A percentile compares a stretch with the other conserved stretches of the same genome.
phyloP scores from a whole-genome alignment of 2,797 vertebrate genomes.

The Lophius americanus region DNA sequence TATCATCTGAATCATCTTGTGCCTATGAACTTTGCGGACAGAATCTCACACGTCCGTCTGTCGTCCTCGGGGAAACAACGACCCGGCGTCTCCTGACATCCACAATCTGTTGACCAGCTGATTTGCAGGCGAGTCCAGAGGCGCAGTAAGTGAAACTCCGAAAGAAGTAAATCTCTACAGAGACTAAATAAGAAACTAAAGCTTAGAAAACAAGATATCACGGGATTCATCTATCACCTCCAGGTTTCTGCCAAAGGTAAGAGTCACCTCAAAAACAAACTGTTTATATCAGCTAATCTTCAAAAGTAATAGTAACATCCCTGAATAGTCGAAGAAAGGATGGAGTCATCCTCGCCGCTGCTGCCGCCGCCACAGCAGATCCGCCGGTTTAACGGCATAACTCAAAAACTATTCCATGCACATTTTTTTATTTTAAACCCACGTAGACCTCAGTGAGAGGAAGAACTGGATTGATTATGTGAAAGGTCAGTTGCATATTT shows the following conservation, averaged over 20 bases:
- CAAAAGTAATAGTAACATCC: no score
- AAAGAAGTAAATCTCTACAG: no score
- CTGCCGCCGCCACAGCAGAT: no score
- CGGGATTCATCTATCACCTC: background rate
- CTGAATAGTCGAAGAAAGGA: no score
- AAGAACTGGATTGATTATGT: no score
- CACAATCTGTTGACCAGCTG: conserved; percentile 1
- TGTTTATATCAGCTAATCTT: no score
- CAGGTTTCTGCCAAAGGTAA: conserved; percentile 44
- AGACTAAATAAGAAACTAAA: conserved; percentile 8
- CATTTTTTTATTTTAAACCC: no score
- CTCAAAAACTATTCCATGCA: no score
- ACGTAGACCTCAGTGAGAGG: no score
- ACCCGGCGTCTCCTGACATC: conserved; percentile 6
- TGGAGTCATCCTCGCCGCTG: no score
- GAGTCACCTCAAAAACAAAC: conserved; percentile 10
- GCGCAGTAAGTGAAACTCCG: conserved; percentile 7
- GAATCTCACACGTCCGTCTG: background rate
- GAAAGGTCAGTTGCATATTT: no score
- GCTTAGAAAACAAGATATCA: background rate
- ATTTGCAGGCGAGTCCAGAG: conserved; percentile 3
- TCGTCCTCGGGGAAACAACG: conserved; percentile 12
- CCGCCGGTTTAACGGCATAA: no score
- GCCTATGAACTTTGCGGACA: background rate
- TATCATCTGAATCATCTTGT: conserved; percentile 3